These are phyloP conservation scores for Paralichthys olivaceus DNA, from an alignment of 2,113 vertebrate genomes.

Conservation along the genomic window DNA sequence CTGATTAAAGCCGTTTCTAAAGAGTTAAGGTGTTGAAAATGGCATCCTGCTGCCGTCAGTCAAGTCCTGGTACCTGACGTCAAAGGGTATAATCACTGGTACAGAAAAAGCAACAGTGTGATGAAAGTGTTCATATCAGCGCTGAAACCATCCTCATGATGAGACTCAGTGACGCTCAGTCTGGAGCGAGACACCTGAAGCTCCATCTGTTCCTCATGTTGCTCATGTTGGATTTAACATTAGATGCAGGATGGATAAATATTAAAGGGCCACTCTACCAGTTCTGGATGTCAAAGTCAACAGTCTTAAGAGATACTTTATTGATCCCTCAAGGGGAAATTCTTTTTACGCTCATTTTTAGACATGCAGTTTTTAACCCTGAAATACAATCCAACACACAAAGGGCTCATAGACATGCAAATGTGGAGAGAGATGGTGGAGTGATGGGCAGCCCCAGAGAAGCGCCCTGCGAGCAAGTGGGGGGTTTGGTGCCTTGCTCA, in stretches of 20 bases:
- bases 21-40: constrained; percentile 5
- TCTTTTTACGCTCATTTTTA: too few species aligned
- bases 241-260: background rate
- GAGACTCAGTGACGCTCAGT: background rate
- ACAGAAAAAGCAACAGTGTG: constrained; percentile 37
- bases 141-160: constrained; percentile 3
- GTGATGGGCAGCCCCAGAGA: too few species aligned
- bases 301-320: too few species aligned
- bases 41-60: background rate
- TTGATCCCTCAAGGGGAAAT: too few species aligned
- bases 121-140: constrained; percentile 20
- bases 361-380: too few species aligned
- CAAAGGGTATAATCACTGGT: constrained; percentile 41
- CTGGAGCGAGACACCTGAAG: background rate
- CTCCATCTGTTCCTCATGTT: background rate
- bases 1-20: constrained; percentile 42
- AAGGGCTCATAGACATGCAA: too few species aligned
- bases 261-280: background rate
- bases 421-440: too few species aligned
- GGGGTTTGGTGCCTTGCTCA: too few species aligned
- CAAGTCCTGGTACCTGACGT: constrained; percentile 7
- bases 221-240: background rate
- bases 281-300: background rate
- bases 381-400: too few species aligned
- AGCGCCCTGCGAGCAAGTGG: too few species aligned